Evolutionary conservation across 2,113 vertebrate genomes (phyloP).

Genomic region (Cynoglossus semilaevis): DNA sequence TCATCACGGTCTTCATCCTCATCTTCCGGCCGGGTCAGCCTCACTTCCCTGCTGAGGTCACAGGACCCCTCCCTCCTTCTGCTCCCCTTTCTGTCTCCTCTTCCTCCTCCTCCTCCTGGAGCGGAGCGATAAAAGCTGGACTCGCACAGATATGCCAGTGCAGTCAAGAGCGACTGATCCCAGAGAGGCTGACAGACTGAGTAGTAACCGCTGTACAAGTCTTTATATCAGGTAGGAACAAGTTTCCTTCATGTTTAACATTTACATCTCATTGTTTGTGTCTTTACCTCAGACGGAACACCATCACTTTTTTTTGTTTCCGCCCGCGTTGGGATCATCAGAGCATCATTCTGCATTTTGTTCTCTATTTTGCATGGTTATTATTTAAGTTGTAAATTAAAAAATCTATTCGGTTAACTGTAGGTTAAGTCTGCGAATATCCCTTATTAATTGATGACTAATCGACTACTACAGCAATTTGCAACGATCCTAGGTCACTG

Average conservation of each 20-base stretch:
- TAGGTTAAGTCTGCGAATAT: no score
- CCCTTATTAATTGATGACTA: no score
- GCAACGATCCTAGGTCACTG: no score
- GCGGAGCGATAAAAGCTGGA: slow-evolving; percentile 34
- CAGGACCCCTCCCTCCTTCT: slow-evolving; percentile 18
- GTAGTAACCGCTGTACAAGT: not conserved
- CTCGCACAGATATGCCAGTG: not conserved
- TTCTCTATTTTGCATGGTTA: no score
- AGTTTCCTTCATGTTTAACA: not conserved
- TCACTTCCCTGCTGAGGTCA: slow-evolving; percentile 43
- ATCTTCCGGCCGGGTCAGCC: slow-evolving; percentile 5
- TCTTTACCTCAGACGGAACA: not conserved
- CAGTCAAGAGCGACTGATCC: slow-evolving; percentile 11
- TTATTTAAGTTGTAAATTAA: no score
- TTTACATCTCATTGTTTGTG: not conserved
- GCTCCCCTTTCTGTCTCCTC: not conserved
- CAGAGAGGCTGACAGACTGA: not conserved
- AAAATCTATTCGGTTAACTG: no score
- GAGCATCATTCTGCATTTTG: not conserved
- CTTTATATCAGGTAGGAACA: slow-evolving; percentile 29
- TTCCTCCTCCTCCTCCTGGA: slow-evolving; percentile 3
- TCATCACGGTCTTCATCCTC: not conserved
- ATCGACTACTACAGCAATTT: no score
- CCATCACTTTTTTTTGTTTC: not conserved
- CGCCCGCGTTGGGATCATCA: not conserved